Base-by-base conservation (phyloP, 2,888 invertebrate genomes). In the Drosophila anceps region DNA sequence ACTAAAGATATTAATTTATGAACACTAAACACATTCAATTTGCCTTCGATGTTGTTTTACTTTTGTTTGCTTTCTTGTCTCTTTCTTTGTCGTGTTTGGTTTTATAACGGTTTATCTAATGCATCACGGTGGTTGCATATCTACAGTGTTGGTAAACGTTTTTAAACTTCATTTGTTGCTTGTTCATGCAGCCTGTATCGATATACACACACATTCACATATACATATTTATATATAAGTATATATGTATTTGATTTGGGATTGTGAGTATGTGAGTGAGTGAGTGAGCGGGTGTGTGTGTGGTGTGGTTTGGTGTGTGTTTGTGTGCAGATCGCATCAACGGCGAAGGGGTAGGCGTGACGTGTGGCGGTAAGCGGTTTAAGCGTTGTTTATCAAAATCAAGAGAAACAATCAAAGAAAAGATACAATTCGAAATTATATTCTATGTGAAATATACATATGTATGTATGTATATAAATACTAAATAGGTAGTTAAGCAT, bases 101-200 rank as follows among this genome's bases (percentile, higher is more conserved):
- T 24, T 55, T 46, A 43, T 39, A 12, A 53, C 59, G 29, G 53
- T 59, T 48, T 35, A 35, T 51, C 50, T 78, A 62, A 53, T 60
- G 54, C 57, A 20, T 33, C 41, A 41, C 44, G 41, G 29, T 53
- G 7, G 7, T 63, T 58, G 69, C 69, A 66, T 79, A 66, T 57
- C 62, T 78, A 82, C 69, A 64, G 79, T 73, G 75, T 79, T 79
- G 54, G 64, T 65, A 63, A 74, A 74, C 61, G 50, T 63, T 29
- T 55, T 81, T 72, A 82, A 76, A 75, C 79, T 69, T 91, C 88
- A 76, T 78, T 87, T 67, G 85, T 85, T 81, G 85, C 74, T 77
- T 86, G 84, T 74, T 91, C 91, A 91, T 91, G 92, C 91, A 91
- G 84, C 88, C 91, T 91, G 73, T 69, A 60, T 65, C 69, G 29